Percentiles rank a stretch among this genome's conserved stretches.
Evolutionary conservation across 2,888 invertebrate genomes (phyloP).

Genomic region (Bellardia pandia): DNA sequence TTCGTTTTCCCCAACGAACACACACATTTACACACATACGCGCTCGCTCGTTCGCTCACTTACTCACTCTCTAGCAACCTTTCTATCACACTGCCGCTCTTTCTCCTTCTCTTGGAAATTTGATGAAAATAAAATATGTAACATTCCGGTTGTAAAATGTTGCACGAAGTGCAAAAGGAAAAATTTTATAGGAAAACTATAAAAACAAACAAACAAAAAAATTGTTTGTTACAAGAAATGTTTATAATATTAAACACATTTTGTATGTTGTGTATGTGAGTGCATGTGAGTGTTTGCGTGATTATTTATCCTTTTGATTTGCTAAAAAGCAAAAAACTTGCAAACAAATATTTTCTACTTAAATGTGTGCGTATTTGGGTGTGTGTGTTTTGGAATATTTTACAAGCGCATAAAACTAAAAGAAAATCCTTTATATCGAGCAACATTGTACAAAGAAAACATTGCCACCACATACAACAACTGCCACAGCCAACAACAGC

Average conservation of each 20-base stretch:
- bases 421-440: constrained; percentile 61
- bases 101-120: constrained; percentile 46
- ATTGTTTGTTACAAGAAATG: constrained; percentile 54
- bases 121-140: constrained; percentile 66
- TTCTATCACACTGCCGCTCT: not conserved
- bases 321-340: constrained; percentile 33
- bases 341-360: constrained; percentile 18
- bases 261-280: constrained; percentile 51
- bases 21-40: not conserved
- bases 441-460: constrained; percentile 64
- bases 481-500: constrained; percentile 22
- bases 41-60: not conserved
- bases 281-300: constrained; percentile 38
- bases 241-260: constrained; percentile 67
- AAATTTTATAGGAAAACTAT: constrained; percentile 70
- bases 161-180: constrained; percentile 40
- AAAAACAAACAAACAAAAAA: constrained; percentile 45
- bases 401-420: constrained; percentile 50
- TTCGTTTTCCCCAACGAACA: not conserved
- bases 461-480: constrained; percentile 40
- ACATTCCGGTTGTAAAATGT: constrained; percentile 70
- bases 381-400: constrained; percentile 21
- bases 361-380: not conserved
- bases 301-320: constrained; percentile 56
- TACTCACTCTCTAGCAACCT: not conserved